phyloP scores from a whole-genome alignment of 2,797 vertebrate species.

The Gymnopithys bicolor region DNA sequence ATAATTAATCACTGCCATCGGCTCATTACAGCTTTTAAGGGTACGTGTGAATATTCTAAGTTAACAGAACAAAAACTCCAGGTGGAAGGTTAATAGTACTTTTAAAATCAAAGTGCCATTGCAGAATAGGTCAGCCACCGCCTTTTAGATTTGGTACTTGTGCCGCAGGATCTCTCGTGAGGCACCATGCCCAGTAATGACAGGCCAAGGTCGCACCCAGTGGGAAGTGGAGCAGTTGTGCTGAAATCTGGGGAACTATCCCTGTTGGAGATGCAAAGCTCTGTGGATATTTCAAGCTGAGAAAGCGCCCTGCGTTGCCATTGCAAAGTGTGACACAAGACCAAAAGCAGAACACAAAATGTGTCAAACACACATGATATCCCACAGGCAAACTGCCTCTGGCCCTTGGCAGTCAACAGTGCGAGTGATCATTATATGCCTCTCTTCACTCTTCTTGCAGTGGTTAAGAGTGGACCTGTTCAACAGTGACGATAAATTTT shows the following conservation, averaged over 20 bases:
- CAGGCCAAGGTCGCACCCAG: fast-evolving
- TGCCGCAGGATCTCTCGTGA: background rate
- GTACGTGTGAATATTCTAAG: constrained; percentile 49
- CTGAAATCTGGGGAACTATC: background rate
- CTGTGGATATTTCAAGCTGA: background rate
- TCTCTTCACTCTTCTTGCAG: constrained; percentile 5
- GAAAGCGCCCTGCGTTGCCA: background rate
- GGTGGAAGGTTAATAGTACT: constrained; percentile 69
- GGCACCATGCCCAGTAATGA: too few relatives aligned
- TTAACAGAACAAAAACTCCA: constrained; percentile 65
- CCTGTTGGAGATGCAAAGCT: background rate
- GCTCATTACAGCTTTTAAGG: constrained; percentile 67
- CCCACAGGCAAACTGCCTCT: background rate
- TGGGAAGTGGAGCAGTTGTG: background rate
- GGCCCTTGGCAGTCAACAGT: background rate
- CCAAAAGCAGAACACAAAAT: constrained; percentile 25
- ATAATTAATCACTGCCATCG: constrained; percentile 73
- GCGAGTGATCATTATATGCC: constrained; percentile 5
- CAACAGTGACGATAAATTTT: background rate
- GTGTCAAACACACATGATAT: constrained; percentile 13
- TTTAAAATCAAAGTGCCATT: constrained; percentile 55
- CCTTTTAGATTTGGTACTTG: constrained; percentile 48
- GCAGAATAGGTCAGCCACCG: constrained; percentile 18
- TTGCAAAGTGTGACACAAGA: background rate
- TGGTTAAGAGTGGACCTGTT: background rate